A percentile compares a stretch with the other conserved stretches of the same genome.
phyloP scores from a whole-genome alignment of 1,140 invertebrate genomes.

The Aphis craccivora region DNA sequence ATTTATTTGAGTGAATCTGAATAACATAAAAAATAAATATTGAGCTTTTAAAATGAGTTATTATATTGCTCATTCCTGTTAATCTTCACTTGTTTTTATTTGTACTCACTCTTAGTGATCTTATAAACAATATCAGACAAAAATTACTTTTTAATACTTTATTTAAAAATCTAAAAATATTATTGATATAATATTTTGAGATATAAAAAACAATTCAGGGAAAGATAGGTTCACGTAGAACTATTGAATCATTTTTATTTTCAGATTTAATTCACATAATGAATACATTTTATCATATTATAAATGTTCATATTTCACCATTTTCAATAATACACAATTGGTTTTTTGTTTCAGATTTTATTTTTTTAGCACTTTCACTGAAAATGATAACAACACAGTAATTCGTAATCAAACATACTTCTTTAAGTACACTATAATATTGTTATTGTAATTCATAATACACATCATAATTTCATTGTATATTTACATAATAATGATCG shows the following conservation, averaged over 20 bases:
- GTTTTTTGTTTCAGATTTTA: constrained; percentile 44
- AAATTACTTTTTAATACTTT: not conserved
- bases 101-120: not conserved
- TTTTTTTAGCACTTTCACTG: constrained; percentile 39
- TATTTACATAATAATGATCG: constrained; percentile 3
- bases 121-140: not conserved
- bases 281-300: not conserved
- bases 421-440: constrained; percentile 24
- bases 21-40: not conserved
- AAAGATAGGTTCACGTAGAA: not conserved
- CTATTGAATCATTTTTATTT: not conserved
- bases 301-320: not conserved
- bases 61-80: not conserved
- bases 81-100: not conserved
- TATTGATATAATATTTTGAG: not conserved
- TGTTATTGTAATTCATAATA: not conserved
- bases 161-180: not conserved
- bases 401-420: constrained; percentile 28
- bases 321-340: not conserved
- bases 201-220: not conserved
- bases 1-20: not conserved
- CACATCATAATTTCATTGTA: not conserved
- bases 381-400: not conserved
- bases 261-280: not conserved
- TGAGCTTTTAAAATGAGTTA: not conserved